Evolutionary conservation across 2,888 invertebrate genomes (phyloP).

Genomic region (Syritta pipiens): DNA sequence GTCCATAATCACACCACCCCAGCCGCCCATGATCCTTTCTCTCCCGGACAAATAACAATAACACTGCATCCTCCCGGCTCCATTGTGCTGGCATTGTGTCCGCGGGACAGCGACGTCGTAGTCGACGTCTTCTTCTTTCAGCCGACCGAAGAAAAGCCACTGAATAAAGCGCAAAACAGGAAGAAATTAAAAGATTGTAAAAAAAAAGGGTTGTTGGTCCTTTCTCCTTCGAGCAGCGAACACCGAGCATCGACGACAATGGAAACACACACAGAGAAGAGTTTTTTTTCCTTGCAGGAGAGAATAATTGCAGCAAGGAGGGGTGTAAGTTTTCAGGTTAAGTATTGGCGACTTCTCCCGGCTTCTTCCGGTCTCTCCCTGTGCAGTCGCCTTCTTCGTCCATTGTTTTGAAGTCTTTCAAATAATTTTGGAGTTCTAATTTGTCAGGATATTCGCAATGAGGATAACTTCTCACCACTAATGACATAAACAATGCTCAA

Average conservation of each 20-base stretch:
- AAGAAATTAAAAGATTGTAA: constrained; percentile 64
- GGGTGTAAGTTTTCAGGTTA: constrained; percentile 62
- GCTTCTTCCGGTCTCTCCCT: constrained; percentile 7
- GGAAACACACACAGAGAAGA: constrained; percentile 2
- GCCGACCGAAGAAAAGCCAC: constrained; percentile 35
- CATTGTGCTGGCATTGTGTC: background rate
- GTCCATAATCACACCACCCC: constrained; percentile 26
- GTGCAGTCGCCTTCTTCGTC: background rate
- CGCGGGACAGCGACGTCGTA: background rate
- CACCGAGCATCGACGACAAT: background rate
- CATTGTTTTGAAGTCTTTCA: constrained; percentile 68
- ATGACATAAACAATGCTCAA: constrained; percentile 67
- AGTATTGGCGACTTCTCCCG: constrained; percentile 63
- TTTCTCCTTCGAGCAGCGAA: background rate
- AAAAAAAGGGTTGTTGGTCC: constrained; percentile 51
- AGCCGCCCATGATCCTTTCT: background rate
- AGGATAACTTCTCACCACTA: constrained; percentile 58
- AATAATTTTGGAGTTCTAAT: constrained; percentile 66
- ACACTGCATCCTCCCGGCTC: background rate
- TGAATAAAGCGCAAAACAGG: constrained; percentile 46
- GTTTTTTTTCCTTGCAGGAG: constrained; percentile 32
- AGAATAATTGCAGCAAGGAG: constrained; percentile 35
- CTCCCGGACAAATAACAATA: constrained; percentile 34
- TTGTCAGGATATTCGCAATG: constrained; percentile 63
- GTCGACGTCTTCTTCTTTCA: constrained; percentile 27